Base-by-base conservation (phyloP, 2,888 invertebrate species). In the Alloscopus bannaensis region DNA sequence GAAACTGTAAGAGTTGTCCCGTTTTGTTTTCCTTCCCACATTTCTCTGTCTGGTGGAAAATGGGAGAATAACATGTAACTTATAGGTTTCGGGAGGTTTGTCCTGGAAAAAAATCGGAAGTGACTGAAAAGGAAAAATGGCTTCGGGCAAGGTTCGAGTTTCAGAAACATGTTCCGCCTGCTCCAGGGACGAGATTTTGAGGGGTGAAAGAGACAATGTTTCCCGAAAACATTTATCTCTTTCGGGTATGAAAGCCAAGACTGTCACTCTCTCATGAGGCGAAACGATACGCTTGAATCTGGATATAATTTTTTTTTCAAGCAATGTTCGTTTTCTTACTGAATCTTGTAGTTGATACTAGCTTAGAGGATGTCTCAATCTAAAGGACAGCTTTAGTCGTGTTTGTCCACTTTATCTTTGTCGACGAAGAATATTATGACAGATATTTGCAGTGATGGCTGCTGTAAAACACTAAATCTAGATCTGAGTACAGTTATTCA, bases 241-340 rank as follows among this genome's bases (percentile, higher is more conserved):
- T 66, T 66, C 66, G 50, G 36, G 36, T 66, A 66, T 66, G 66
- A 22, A 66, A 66, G 52, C n/a, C n/a, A n/a, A n/a, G n/a, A n/a
- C n/a, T n/a, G n/a, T 66, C 22, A 36, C 16, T 66, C 40, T 24
- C 11, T 3, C 8, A 13, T 8, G 13, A 13, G 1, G 28, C 1
- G 45, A 8, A 55, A 18, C 40, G 45, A 18, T 16, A 28, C 24
- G 24, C 20, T 55, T 52, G 52, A 52, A 52, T 22, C n/a, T n/a
- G n/a, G n/a, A n/a, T n/a, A n/a, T n/a, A n/a, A n/a, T n/a, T n/a
- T n/a, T n/a, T n/a, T n/a, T n/a, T n/a, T n/a, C n/a, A n/a, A n/a
- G n/a, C n/a, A n/a, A n/a, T n/a, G n/a, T n/a, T n/a, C n/a, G n/a
- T n/a, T n/a, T n/a, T n/a, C n/a, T n/a, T n/a, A n/a, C n/a, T n/a